These are phyloP conservation scores for Chlorodrepanis virens DNA, from an alignment of 2,113 vertebrate genomes.

Conservation along the genomic window DNA sequence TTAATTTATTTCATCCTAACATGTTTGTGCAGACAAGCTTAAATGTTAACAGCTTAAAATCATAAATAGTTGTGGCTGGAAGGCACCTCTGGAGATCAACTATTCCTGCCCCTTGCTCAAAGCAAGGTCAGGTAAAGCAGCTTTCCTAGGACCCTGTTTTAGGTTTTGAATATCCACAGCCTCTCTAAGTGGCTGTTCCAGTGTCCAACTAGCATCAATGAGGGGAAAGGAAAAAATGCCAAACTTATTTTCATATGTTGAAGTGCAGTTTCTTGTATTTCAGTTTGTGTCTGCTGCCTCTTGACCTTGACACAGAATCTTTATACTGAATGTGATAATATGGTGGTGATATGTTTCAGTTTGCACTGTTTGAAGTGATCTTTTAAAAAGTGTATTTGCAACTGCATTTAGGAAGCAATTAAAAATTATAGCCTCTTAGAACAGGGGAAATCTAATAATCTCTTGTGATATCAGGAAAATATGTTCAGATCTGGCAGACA, in stretches of 20 bases:
- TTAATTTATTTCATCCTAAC: not conserved
- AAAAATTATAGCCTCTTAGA: not conserved
- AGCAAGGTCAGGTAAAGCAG: not conserved
- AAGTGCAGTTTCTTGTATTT: not conserved
- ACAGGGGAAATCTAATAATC: not conserved
- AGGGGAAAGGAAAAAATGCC: not conserved
- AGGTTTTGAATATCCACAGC: not conserved
- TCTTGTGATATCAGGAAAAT: not conserved
- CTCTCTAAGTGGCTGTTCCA: not conserved
- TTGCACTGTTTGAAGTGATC: not conserved
- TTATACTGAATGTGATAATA: not conserved
- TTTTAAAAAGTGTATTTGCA: not conserved
- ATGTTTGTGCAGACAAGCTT: not conserved
- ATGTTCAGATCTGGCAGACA: not conserved
- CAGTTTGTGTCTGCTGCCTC: not conserved
- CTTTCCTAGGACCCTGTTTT: not conserved
- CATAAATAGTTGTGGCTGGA: not conserved
- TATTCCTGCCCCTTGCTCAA: not conserved
- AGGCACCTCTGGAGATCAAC: not conserved
- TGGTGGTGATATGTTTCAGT: not conserved
- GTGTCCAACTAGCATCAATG: fast-evolving
- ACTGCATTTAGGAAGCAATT: not conserved
- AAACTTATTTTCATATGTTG: not conserved
- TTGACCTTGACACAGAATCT: not conserved
- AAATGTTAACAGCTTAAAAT: not conserved